Base-by-base conservation (phyloP, 2,797 vertebrate genomes). In the Eleutherodactylus coqui region DNA sequence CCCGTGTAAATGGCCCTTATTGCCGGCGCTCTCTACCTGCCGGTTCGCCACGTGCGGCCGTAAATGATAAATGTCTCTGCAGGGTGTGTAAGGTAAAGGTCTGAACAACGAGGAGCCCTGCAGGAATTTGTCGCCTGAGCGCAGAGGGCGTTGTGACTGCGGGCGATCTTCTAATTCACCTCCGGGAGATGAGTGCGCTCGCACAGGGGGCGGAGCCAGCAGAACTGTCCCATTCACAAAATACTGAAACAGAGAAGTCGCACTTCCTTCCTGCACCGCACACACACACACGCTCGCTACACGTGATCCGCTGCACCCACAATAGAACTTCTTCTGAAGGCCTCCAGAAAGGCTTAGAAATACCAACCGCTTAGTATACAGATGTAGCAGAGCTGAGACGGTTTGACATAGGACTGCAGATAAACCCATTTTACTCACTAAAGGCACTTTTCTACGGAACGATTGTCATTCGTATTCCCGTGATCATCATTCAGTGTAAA, bases 1-100 rank as follows among this genome's bases (percentile, higher is more conserved):
- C n/a, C n/a, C n/a, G n/a, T n/a, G n/a, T n/a, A n/a, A n/a, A n/a
- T n/a, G n/a, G n/a, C n/a, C n/a, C n/a, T n/a, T n/a, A n/a, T n/a
- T n/a, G n/a, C n/a, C n/a, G n/a, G n/a, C n/a, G n/a, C n/a, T n/a
- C n/a, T n/a, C n/a, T 55, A 38, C 29, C 49, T 55, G 19, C 49
- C 19, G 77, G 24, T 62, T 29, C 16, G n/a, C 67, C 70, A 47
- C 17, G 72, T 62, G 27, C 7, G 47, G 16, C 8, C 45, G 36
- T 75, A 79, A 62, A 79, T 53, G 75, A n/a, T 75, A 62, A n/a
- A 87, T 83, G 62, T 70, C 55, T 87, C 36, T 43, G 60, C 4
- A 45, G 72, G 79, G 85, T 79, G 85, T 82, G 85, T 76, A 10
- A 69, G 55, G 38, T 47, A 14, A 32, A 27, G 16, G 36, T 47